Conservation (phyloP, 2,113 vertebrate species). For the Pollimyrus isidori region DNA sequence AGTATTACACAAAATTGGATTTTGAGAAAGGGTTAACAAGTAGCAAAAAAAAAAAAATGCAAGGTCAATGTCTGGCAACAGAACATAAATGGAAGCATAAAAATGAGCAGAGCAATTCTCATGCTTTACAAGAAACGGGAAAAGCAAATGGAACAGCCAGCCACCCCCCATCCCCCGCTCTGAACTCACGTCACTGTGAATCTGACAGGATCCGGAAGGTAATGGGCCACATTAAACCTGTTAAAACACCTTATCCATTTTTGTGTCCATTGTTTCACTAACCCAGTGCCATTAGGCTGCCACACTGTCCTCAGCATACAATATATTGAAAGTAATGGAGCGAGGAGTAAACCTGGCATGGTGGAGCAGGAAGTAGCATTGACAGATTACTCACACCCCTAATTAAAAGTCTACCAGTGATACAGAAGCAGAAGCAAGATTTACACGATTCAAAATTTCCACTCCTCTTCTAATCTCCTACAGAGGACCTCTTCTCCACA, state of each 20-base stretch:
- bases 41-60: background rate
- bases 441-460: background rate
- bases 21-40: background rate
- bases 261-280: constrained; percentile 20
- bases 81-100: background rate
- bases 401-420: constrained; percentile 23
- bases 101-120: background rate
- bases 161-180: background rate
- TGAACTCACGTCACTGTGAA: constrained; percentile 12
- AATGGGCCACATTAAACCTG: constrained; percentile 34
- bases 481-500: background rate
- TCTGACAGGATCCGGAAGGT: constrained; percentile 27
- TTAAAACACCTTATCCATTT: constrained; percentile 38
- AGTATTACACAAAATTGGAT: background rate
- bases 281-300: constrained; percentile 29
- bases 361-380: constrained; percentile 28
- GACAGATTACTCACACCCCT: constrained; percentile 31
- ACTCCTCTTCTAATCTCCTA: background rate
- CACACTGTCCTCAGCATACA: constrained; percentile 24
- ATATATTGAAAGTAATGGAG: constrained; percentile 34
- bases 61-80: background rate
- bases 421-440: background rate
- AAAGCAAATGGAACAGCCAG: background rate
- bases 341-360: constrained; percentile 22
- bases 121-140: background rate